Evolutionary conservation across 2,113 vertebrate species (phyloP).

Genomic region (Cryptomyrus ogoouensis): DNA sequence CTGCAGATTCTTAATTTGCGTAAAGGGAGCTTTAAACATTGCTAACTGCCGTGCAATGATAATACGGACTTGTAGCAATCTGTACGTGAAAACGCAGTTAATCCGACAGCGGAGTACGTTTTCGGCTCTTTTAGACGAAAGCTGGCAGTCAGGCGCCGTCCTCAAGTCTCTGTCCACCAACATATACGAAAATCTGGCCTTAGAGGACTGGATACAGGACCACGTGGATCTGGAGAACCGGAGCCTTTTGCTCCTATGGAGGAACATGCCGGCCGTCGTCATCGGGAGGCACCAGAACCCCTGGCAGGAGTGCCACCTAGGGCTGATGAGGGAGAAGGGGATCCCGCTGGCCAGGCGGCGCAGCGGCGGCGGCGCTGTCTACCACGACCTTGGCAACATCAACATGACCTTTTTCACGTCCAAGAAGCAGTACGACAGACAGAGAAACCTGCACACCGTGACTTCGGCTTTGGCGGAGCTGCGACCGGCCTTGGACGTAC

Average conservation of each 20-base stretch:
- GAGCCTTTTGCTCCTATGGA: slow-evolving; percentile 78
- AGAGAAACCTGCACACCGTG: slow-evolving; percentile 75
- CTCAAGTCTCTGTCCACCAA: slow-evolving; percentile 75
- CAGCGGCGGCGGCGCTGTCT: slow-evolving; percentile 92
- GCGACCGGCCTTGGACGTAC: slow-evolving; percentile 66
- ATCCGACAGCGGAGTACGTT: slow-evolving; percentile 14
- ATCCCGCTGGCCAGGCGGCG: slow-evolving; percentile 77
- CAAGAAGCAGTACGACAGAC: slow-evolving; percentile 74
- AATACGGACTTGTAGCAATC: background rate
- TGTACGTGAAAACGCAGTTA: slow-evolving; percentile 2
- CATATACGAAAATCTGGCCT: slow-evolving; percentile 79
- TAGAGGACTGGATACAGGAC: slow-evolving; percentile 93
- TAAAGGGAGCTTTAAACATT: background rate
- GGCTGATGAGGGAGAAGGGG: slow-evolving; percentile 61
- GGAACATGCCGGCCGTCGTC: slow-evolving; percentile 77
- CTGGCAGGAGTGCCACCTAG: slow-evolving; percentile 83
- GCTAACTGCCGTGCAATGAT: slow-evolving; percentile 6
- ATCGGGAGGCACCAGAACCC: slow-evolving; percentile 95
- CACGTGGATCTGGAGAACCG: slow-evolving; percentile 64
- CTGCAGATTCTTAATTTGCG: background rate
- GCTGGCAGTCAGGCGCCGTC: slow-evolving; percentile 51
- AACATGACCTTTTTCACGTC: slow-evolving; percentile 90
- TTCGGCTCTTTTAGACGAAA: slow-evolving; percentile 28
- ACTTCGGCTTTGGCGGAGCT: slow-evolving; percentile 68
- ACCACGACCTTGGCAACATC: slow-evolving; percentile 91